Percentiles rank a stretch among this genome's conserved stretches.
These are phyloP conservation scores for Jacana jacana DNA, from an alignment of 2,113 vertebrate species.

Conservation along the genomic window DNA sequence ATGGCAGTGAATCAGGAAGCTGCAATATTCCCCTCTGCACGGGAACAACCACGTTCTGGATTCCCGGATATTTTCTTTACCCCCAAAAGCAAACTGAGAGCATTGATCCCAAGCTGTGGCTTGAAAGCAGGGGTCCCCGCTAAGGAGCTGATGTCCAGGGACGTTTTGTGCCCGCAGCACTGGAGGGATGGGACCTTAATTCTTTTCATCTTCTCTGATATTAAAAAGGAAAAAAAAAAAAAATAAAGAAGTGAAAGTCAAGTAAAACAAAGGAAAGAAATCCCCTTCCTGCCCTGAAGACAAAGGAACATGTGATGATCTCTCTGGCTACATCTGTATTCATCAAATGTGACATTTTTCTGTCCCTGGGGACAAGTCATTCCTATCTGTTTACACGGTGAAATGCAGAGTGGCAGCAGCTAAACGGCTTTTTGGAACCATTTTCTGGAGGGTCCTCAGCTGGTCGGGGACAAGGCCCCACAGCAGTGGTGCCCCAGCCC, in stretches of 20 bases:
- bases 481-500: neutral
- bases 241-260: neutral
- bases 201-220: neutral
- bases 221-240: neutral
- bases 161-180: neutral
- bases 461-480: neutral
- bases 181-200: neutral
- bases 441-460: neutral
- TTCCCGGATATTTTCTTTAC: neutral
- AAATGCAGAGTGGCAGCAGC: neutral
- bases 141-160: neutral
- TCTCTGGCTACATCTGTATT: neutral
- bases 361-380: neutral
- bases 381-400: neutral
- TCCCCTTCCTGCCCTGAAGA: neutral
- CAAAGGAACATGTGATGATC: neutral
- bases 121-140: neutral
- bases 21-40: neutral
- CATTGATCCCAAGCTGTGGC: neutral
- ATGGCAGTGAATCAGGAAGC: neutral
- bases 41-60: neutral
- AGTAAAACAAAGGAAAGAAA: neutral
- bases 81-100: neutral
- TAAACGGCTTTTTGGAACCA: neutral
- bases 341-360: neutral